Evolutionary conservation across 2,888 invertebrate species (phyloP).

Genomic region (Pocota personata): DNA sequence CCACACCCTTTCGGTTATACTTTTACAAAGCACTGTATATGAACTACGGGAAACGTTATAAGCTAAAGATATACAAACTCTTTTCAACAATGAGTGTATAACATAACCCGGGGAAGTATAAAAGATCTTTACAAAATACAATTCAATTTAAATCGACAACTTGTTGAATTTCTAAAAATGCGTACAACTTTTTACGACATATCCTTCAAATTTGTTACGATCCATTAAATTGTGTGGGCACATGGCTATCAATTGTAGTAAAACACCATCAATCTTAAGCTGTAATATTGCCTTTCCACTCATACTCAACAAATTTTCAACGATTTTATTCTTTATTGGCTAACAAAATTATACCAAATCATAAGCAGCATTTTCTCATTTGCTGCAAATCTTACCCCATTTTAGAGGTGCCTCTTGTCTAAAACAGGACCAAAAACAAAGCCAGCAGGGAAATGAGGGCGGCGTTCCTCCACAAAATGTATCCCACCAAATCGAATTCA

Average conservation of each 20-base stretch:
- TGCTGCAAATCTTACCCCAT: not conserved
- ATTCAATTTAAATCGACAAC: too few species aligned
- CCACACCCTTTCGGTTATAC: too few species aligned
- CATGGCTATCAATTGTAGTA: too few species aligned
- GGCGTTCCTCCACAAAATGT: not conserved
- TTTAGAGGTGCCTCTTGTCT: not conserved
- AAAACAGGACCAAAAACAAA: not conserved
- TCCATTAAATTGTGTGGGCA: not conserved
- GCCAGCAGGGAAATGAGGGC: not conserved
- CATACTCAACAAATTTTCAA: not conserved
- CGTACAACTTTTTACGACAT: not conserved
- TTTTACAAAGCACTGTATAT: too few species aligned
- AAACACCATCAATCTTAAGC: not conserved
- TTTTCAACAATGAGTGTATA: too few species aligned
- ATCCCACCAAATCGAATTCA: not conserved
- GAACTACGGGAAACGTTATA: too few species aligned
- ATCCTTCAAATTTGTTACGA: not conserved
- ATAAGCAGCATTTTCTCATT: conserved; percentile 1
- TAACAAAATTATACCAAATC: not conserved
- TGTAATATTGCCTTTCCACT: too few species aligned
- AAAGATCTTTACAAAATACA: too few species aligned
- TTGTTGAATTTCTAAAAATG: not conserved
- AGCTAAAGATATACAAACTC: too few species aligned
- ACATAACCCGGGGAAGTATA: too few species aligned
- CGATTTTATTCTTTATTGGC: not conserved